phyloP scores from a whole-genome alignment of 1,140 invertebrate genomes.

The honey bee (Apis mellifera) region DNA sequence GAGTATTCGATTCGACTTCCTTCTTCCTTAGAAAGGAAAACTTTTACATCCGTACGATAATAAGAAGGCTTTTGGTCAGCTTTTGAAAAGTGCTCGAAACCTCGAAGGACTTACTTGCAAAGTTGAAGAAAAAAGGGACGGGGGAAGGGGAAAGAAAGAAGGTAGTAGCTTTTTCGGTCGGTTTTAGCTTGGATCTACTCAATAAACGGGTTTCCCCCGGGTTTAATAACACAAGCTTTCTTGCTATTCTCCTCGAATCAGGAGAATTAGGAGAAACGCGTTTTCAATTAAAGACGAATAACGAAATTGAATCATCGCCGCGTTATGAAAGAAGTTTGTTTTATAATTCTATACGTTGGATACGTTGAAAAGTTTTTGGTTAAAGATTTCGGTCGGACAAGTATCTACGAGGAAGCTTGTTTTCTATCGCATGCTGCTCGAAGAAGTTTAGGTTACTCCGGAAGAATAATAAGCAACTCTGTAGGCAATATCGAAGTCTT shows the following conservation, averaged over 20 bases:
- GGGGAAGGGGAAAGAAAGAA: no score
- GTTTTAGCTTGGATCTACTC: conserved; percentile 22
- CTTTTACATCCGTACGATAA: conserved; percentile 31
- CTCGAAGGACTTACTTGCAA: conserved; percentile 28
- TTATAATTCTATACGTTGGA: no score
- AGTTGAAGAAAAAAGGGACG: conserved; percentile 28
- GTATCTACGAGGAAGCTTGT: neutral
- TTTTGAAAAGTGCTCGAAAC: conserved; percentile 27
- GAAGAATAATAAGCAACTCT: conserved; percentile 30
- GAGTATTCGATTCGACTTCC: conserved; percentile 13
- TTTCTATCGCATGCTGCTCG: no score
- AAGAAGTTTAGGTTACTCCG: conserved; percentile 20
- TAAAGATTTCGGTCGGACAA: neutral
- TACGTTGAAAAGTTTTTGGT: neutral
- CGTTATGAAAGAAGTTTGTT: neutral
- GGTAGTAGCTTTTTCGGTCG: neutral
- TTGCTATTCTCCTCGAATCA: no score
- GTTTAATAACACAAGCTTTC: neutral
- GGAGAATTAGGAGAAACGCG: no score
- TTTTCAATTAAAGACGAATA: neutral
- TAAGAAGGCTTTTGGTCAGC: conserved; percentile 33
- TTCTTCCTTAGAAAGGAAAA: neutral
- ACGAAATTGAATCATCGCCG: neutral
- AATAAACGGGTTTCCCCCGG: conserved; percentile 8
- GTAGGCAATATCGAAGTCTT: conserved; percentile 33